These are phyloP conservation scores for Phaetusa simplex DNA, from an alignment of 2,113 vertebrate species.

Conservation along the genomic window DNA sequence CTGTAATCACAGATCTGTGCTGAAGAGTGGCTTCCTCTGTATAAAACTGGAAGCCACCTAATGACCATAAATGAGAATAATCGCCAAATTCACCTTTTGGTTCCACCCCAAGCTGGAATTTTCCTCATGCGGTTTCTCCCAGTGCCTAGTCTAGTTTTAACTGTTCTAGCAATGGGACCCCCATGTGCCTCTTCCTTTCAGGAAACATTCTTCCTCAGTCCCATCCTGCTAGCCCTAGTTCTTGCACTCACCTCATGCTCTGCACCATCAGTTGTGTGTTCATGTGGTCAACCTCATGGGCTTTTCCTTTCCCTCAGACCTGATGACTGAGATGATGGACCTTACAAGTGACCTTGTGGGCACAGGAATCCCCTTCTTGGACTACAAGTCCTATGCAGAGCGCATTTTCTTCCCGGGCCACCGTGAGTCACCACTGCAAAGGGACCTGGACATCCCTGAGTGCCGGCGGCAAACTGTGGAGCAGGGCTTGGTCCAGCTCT, in stretches of 20 bases:
- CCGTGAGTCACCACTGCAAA: slow-evolving; percentile 88
- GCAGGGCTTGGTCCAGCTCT: slow-evolving; percentile 94
- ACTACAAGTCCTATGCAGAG: slow-evolving; percentile 93
- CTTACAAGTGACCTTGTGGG: slow-evolving; percentile 96
- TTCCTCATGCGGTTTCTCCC: not conserved
- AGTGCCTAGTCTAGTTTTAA: not conserved
- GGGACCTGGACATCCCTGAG: slow-evolving; percentile 93
- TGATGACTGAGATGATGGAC: slow-evolving; percentile 99
- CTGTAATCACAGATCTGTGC: not conserved
- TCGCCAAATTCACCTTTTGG: not conserved
- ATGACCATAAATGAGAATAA: not conserved
- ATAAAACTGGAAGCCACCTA: not conserved
- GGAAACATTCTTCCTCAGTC: not conserved
- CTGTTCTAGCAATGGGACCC: not conserved
- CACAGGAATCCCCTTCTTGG: slow-evolving; percentile 95
- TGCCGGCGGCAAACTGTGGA: slow-evolving; percentile 92
- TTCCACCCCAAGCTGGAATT: not conserved
- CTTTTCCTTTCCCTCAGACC: slow-evolving; percentile 76
- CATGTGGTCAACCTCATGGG: not conserved
- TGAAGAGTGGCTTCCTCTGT: not conserved
- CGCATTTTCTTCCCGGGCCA: slow-evolving; percentile 98
- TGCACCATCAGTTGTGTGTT: not conserved
- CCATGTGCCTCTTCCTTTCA: not conserved
- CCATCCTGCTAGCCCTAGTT: not conserved
- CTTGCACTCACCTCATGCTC: not conserved